Base-by-base conservation (phyloP, 2,797 vertebrate genomes). In the Pipistrellus pygmaeus region DNA sequence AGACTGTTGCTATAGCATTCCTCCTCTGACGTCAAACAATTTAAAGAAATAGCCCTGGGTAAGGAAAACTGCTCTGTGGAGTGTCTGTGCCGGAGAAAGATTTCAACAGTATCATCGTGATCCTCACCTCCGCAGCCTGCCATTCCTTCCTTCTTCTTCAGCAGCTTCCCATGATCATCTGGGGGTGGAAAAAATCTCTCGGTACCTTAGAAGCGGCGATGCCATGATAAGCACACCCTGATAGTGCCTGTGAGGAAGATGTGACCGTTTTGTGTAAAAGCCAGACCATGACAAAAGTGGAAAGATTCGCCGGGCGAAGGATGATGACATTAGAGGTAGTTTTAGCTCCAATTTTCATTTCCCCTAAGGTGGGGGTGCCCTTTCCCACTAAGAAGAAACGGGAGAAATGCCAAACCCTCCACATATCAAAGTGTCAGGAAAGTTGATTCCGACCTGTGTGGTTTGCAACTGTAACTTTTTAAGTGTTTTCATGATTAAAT, bases 1-100 rank as follows among this genome's bases (percentile, higher is more conserved):
- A 98, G 98, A 97, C 98, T 97, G 98, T 98, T 98, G 97, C 98
- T 98, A 98, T 98, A 98, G 98, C 97, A 97, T 94, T 98, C 95
- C 96, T 46, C 96, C 95, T 97, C 97, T 98, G 98, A 98, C 98
- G 98, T 98, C 98, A 98, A 95, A 97, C 95, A 96, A 97, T 98
- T 97, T 96, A 97, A 97, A 98, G 97, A 97, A 97, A 97, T 96
- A 97, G 97, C 94, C 90, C 96, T 94, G 73, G 84, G 92, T 81
- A 93, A 91, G 64, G 55, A 92, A 95, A 88, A 82, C 94, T 68
- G 90, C 86, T 93, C 86, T 66, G 86, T 91, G 91, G 82, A 86
- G 84, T 91, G 86, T 64, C 86, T 86, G 71, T 77, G 81, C 91
- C 5, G 35, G n/a, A 92, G 82, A 62, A 93, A 78, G 85, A 60